phyloP scores from a whole-genome alignment of 2,888 invertebrate species.

The Folsomia candida region DNA sequence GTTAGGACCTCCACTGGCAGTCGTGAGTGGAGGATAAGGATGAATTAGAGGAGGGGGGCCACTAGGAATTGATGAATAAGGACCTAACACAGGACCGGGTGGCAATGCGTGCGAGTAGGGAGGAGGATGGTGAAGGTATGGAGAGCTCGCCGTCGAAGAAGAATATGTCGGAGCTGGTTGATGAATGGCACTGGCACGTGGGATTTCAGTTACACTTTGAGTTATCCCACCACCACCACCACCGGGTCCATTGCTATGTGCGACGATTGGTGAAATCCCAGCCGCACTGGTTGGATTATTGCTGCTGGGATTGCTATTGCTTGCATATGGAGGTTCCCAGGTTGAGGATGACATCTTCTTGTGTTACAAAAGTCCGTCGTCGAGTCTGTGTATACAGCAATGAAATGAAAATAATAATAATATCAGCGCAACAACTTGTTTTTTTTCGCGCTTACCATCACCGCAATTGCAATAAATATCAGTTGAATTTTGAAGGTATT shows the following conservation, averaged over 20 bases:
- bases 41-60: slow-evolving; percentile 29
- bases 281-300: not conserved
- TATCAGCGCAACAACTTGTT: not conserved
- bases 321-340: slow-evolving; percentile 7
- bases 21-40: slow-evolving; percentile 29
- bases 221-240: too few relatives aligned
- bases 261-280: not conserved
- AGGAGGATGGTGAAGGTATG: not conserved
- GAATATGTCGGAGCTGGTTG: slow-evolving; percentile 12
- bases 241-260: slow-evolving; percentile 9
- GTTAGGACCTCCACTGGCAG: slow-evolving; percentile 1
- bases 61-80: slow-evolving; percentile 19
- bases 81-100: slow-evolving; percentile 26
- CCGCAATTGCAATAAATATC: not conserved
- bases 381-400: not conserved
- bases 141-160: not conserved
- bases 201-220: too few relatives aligned
- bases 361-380: not conserved
- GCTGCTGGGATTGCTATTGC: slow-evolving; percentile 4
- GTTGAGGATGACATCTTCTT: slow-evolving; percentile 10
- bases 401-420: not conserved
- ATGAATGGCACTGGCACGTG: slow-evolving; percentile 8
- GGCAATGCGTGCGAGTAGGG: slow-evolving; percentile 26
- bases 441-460: not conserved
- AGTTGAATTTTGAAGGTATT: too few relatives aligned